Base-by-base conservation (phyloP, 2,113 vertebrate species). In the Lasiurus borealis region DNA sequence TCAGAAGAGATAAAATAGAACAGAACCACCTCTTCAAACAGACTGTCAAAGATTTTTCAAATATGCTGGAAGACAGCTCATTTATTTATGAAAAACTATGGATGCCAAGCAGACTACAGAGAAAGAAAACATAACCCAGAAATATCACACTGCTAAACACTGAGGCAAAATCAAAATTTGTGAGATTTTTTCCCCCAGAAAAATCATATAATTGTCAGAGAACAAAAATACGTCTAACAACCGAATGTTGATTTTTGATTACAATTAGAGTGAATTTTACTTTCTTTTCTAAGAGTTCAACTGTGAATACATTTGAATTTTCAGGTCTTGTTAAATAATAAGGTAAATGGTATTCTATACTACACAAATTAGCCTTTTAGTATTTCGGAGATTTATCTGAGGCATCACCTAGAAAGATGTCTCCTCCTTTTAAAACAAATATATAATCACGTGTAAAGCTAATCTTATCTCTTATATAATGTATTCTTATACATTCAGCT, bases 371-470 rank as follows among this genome's bases (percentile, higher is more conserved):
- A 59, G 48, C 54, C 54, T 66, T 66, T 3, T 8, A 34, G 57
- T 80, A 54, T 92, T 90, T 93, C 23, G 71, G 29, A 66, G 48
- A 71, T n/a, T 93, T 76, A 69, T 82, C 69, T 78, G 14, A 44
- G 15, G n/a, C 40, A 72, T 85, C n/a, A 88, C 36, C 9, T 34
- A 52, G 36, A 72, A 95, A 95, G 48, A 92, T 59, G 21, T 59
- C 7, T 68, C 12, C 23, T 93, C 21, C 10, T 92, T 91, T 90
- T 44, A 91, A 93, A 95, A 59, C 2, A 46, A 95, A 96, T 57
- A 88, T 84, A 93, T 52, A 5, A 94, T 18, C 21, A 52, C 8
- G 71, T 15, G 15, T 85, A 54, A 95, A 90, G 59, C 64, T 89
- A 85, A 75, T 80, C n/a, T 69, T 66, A 76, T 13, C 54, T 78